Base-by-base conservation (phyloP, 2,888 invertebrate genomes). In the Apamea crenata region DNA sequence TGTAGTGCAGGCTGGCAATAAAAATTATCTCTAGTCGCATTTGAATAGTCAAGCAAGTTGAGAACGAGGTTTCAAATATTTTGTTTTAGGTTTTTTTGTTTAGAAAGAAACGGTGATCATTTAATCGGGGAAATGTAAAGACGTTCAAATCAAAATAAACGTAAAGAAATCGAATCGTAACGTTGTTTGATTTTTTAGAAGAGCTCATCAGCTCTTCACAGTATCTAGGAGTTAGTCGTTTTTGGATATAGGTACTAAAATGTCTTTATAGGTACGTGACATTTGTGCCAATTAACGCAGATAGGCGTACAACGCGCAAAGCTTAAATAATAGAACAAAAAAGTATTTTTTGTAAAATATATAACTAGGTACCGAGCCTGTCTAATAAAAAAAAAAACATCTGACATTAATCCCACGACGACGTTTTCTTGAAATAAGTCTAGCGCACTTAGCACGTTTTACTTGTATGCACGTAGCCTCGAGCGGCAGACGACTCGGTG, bases 401-500 rank as follows among this genome's bases (percentile, higher is more conserved):
- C 72, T 18, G 3, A 32, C 6, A 32, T 72, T 53, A 40, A 1
- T 59, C 1, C 16, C 82, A 53, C 67, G 44, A 36, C 47, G 56
- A 40, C 32, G 44, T 77, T 80, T 53, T 53, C 65, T 65, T 16
- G 78, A 78, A 61, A 47, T 59, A 14, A 56, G 53, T 47, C 3
- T 66, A 61, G n/a, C 53, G 63, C 85, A 80, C 61, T 32, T 84
- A 29, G 53, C 50, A 68, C 80, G 85, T 74, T 81, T 29, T 44
- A 40, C 68, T 32, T 63, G 2, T 68, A 8, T 25, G 50, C 56
- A 14, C 16, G 21, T n/a, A 18, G 47, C 50, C 59, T 53, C 69
- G 84, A 0, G 0, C 50, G 84, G 40, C 80, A 81, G 81, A 81
- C 81, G 53, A 1, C 0, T 5, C 59, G 81, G 84, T 59, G 84